A percentile compares a stretch with the other conserved stretches of the same genome.
Evolutionary conservation across 2,113 vertebrate genomes (phyloP).

Genomic region (Syngnathus scovelli): DNA sequence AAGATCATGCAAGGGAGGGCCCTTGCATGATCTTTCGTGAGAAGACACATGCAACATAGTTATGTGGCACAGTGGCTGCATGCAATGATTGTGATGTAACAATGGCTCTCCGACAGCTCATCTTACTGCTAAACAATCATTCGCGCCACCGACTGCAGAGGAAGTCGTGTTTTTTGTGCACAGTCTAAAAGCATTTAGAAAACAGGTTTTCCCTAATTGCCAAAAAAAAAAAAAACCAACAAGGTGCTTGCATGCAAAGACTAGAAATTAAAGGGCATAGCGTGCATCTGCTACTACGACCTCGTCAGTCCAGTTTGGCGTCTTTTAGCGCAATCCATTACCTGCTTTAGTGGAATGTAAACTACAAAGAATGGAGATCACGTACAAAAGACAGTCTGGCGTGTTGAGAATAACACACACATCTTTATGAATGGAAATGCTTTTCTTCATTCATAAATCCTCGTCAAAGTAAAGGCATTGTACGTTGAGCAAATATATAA

Average conservation of each 20-base stretch:
- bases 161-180: not conserved
- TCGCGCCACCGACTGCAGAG: conserved; percentile 13
- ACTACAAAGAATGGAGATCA: conserved; percentile 56
- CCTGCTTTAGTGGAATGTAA: conserved; percentile 64
- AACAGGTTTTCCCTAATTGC: not conserved
- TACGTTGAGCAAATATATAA: not conserved
- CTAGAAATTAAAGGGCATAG: conserved; percentile 43
- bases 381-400: conserved; percentile 16
- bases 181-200: not conserved
- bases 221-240: not conserved
- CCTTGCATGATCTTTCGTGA: conserved; percentile 58
- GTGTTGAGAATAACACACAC: conserved; percentile 19
- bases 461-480: conserved; percentile 9
- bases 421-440: conserved; percentile 64
- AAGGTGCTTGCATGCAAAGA: conserved; percentile 31
- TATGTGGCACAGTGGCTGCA: conserved; percentile 58
- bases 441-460: conserved; percentile 65
- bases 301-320: conserved; percentile 67
- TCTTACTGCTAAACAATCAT: conserved; percentile 50
- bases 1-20: conserved; percentile 3
- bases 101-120: conserved; percentile 59
- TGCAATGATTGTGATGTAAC: conserved; percentile 51
- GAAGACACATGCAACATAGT: conserved; percentile 54
- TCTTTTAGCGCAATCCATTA: conserved; percentile 54
- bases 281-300: conserved; percentile 47